Evolutionary conservation across 2,888 invertebrate species (phyloP).

Genomic region (Amblyjoppa fuscipennis): DNA sequence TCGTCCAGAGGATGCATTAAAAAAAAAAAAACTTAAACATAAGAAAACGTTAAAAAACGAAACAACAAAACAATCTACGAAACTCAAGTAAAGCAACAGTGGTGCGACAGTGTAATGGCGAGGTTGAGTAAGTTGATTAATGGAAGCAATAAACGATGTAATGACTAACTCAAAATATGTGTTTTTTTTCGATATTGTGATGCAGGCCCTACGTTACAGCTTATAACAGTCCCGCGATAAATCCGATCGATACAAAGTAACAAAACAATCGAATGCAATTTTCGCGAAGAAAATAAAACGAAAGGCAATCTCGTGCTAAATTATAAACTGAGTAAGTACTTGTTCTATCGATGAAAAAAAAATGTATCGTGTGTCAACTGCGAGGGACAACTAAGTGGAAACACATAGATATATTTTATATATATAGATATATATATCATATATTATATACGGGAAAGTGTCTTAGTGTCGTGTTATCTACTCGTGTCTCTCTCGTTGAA

Average conservation of each 20-base stretch:
- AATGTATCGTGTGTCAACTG: constrained; percentile 35
- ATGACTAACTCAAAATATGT: constrained; percentile 83
- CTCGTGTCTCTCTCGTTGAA: constrained; percentile 78
- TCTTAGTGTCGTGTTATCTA: constrained; percentile 75
- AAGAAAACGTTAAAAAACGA: constrained; percentile 21
- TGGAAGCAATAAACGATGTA: constrained; percentile 68
- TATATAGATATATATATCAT: neutral
- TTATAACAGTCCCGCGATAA: constrained; percentile 13
- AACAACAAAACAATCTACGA: constrained; percentile 35
- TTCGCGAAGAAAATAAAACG: constrained; percentile 24
- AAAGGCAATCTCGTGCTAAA: constrained; percentile 44
- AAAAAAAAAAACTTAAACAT: constrained; percentile 13
- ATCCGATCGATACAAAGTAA: constrained; percentile 1
- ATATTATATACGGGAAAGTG: constrained; percentile 63
- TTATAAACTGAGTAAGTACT: constrained; percentile 6
- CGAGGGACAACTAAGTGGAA: constrained; percentile 49
- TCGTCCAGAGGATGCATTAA: neutral
- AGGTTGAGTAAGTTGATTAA: constrained; percentile 52
- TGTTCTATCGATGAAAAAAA: constrained; percentile 19
- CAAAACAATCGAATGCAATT: constrained; percentile 10
- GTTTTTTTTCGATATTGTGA: constrained; percentile 71
- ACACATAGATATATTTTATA: constrained; percentile 28
- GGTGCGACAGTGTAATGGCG: constrained; percentile 38
- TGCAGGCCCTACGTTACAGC: constrained; percentile 67
- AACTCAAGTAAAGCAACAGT: constrained; percentile 46